These are phyloP conservation scores for Colletes collaris DNA, from an alignment of 2,888 invertebrate genomes.

Conservation along the genomic window DNA sequence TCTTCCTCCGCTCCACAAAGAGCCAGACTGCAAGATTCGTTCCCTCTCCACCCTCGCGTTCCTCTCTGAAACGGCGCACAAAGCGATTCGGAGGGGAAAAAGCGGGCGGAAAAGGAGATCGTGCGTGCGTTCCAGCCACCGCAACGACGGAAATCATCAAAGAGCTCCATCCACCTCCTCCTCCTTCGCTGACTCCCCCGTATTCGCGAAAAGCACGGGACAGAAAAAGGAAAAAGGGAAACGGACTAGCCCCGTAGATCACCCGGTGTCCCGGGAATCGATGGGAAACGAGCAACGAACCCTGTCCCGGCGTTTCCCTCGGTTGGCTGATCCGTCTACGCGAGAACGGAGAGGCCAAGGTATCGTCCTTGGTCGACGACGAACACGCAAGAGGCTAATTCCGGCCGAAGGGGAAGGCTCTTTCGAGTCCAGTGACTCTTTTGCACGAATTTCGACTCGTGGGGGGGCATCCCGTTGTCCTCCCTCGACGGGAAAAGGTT, in stretches of 20 bases:
- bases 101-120: slow-evolving; percentile 6
- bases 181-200: background rate
- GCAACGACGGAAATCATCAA: slow-evolving; percentile 18
- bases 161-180: background rate
- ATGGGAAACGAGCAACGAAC: slow-evolving; percentile 2
- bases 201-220: background rate
- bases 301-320: background rate
- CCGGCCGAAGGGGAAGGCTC: background rate
- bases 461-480: too few species aligned
- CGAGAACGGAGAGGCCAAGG: background rate
- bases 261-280: slow-evolving; percentile 8
- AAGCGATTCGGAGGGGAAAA: slow-evolving; percentile 17
- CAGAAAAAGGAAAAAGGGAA: background rate
- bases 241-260: slow-evolving; percentile 3
- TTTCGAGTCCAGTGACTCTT: too few species aligned
- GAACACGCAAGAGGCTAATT: background rate
- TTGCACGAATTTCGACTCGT: too few species aligned
- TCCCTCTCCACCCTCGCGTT: slow-evolving; percentile 11
- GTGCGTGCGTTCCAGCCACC: slow-evolving; percentile 13
- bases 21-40: slow-evolving; percentile 12
- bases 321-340: background rate
- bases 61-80: background rate
- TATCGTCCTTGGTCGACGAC: too few species aligned
- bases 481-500: too few species aligned
- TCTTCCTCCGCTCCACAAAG: slow-evolving; percentile 19